Evolutionary conservation across 2,797 vertebrate species (phyloP).

Genomic region (Florisuga fusca): DNA sequence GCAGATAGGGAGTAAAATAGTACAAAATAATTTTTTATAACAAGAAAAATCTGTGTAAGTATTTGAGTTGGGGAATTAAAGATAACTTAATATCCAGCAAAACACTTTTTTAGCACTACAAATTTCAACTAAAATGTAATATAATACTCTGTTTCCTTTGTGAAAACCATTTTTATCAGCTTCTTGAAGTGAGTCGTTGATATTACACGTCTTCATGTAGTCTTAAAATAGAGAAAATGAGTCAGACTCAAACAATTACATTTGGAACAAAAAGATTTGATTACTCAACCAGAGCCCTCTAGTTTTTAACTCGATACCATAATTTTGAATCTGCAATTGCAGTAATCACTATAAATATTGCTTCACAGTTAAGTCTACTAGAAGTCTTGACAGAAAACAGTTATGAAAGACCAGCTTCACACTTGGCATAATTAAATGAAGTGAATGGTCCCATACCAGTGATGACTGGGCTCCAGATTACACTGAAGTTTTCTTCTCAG

Average conservation of each 20-base stretch:
- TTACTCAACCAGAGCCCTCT: background rate
- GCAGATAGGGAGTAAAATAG: background rate
- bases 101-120: background rate
- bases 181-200: background rate
- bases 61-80: background rate
- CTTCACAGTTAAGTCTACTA: background rate
- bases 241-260: background rate
- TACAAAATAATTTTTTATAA: background rate
- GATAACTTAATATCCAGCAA: background rate
- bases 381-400: slow-evolving; percentile 14
- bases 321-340: slow-evolving; percentile 7
- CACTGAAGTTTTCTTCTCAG: background rate
- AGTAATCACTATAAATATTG: slow-evolving; percentile 19
- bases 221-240: slow-evolving; percentile 52
- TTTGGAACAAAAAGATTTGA: slow-evolving; percentile 36
- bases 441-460: background rate
- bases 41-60: background rate
- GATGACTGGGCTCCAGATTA: background rate
- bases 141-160: background rate
- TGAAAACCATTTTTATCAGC: background rate
- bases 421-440: background rate
- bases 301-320: background rate
- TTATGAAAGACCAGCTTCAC: background rate
- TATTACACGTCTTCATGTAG: background rate
- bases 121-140: background rate